Conservation (phyloP, 2,888 invertebrate species). For the Acanthococcus lagerstroemiae region DNA sequence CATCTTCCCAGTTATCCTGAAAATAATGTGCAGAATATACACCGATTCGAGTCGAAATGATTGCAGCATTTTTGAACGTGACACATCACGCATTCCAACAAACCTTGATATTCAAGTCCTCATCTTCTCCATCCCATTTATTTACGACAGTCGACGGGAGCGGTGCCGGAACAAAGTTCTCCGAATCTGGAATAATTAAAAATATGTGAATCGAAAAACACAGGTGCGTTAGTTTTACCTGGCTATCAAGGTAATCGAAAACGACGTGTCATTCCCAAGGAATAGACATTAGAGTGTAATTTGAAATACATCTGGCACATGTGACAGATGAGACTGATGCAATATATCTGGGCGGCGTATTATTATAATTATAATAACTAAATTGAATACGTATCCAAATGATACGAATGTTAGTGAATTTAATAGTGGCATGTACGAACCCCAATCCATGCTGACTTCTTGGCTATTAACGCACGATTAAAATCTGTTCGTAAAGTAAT, state of each 20-base stretch:
- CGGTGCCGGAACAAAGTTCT: slow-evolving; percentile 31
- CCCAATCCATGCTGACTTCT: slow-evolving; percentile 32
- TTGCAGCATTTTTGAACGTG: neutral
- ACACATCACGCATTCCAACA: slow-evolving; percentile 33
- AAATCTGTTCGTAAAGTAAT: neutral
- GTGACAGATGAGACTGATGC: too few relatives aligned
- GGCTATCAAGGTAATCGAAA: neutral
- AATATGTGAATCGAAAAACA: neutral
- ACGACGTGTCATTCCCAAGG: too few relatives aligned
- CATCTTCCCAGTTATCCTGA: slow-evolving; percentile 92
- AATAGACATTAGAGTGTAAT: neutral
- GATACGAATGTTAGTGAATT: neutral
- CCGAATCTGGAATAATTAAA: slow-evolving; percentile 26
- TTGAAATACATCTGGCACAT: neutral
- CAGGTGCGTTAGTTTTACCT: neutral
- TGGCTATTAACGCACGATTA: neutral
- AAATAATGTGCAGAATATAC: slow-evolving; percentile 27
- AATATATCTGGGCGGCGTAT: too few relatives aligned
- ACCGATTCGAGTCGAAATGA: neutral
- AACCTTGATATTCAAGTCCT: slow-evolving; percentile 77
- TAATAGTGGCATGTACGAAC: slow-evolving; percentile 7
- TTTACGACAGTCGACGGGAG: slow-evolving; percentile 26
- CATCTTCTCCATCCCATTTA: slow-evolving; percentile 75
- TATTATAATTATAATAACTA: too few relatives aligned
- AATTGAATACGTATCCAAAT: too few relatives aligned